Base-by-base conservation (phyloP, 1,140 invertebrate species). In the Wasmannia auropunctata region DNA sequence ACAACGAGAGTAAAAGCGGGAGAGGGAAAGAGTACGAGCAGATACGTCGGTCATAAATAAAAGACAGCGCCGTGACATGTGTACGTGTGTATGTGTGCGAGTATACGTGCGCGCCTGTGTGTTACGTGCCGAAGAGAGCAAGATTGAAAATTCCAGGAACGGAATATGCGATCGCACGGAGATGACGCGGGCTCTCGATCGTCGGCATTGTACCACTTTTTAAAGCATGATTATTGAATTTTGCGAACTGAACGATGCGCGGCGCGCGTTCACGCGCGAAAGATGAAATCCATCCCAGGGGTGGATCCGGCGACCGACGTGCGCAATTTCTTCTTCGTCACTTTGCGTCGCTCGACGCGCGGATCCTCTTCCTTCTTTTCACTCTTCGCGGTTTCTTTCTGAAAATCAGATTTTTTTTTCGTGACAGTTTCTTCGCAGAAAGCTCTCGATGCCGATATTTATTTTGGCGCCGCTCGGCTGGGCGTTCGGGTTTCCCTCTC, bases 111-210 rank as follows among this genome's bases (percentile, higher is more conserved):
- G 11, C n/a, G 6, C 6, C 5, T 19, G 11, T 46, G 22, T 54
- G 46, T 56, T 80, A 67, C 63, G 22, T 70, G 63, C 11, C 22
- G 28, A 22, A 54, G 46, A 70, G 63, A 70, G 19, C 46, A 51
- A 54, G 46, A 80, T 80, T 80, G 77, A 80, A 80, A 69, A 80
- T 80, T 69, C 22, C 31, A 46, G n/a, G 10, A 69, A 51, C 16
- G 43, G 63, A 28, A 54, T 65, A 77, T 77, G 16, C 14, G 37
- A 28, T 62, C 37, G 56, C 7, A n/a, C 60, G 46, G n/a, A 46
- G 37, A 43, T 67, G 37, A 43, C 63, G 63, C 22, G 37, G 28
- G 37, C 25, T 28, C 54, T 76, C 37, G 56, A 43, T n/a, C 74
- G 54, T 76, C 34, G 49, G 22, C 37, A 43, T 62, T 76, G 37